Conservation (phyloP, 1,140 invertebrate genomes). For the Eufriesea mexicana region DNA sequence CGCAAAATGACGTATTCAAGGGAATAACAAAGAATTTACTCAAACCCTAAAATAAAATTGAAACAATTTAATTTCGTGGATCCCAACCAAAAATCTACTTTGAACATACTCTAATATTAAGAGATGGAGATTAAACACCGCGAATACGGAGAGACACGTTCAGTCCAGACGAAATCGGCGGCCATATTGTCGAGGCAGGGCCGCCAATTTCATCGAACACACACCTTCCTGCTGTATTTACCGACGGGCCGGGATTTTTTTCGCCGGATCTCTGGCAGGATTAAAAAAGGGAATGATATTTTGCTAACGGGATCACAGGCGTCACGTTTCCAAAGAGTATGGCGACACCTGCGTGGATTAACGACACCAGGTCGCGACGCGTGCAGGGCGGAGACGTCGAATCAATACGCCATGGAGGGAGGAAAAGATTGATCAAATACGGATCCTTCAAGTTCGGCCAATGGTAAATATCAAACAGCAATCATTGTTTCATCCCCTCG, state of each 20-base stretch:
- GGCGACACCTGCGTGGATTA: conserved; percentile 38
- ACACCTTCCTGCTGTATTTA: conserved; percentile 3
- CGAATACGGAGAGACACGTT: not conserved
- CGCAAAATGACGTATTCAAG: no score
- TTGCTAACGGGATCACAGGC: conserved; percentile 28
- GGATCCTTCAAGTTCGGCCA: not conserved
- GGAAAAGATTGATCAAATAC: conserved; percentile 19
- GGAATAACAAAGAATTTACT: no score
- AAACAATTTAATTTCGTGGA: not conserved
- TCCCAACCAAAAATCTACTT: no score
- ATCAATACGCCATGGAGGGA: not conserved
- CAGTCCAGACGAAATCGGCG: not conserved
- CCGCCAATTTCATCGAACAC: conserved; percentile 5
- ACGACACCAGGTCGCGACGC: conserved; percentile 15
- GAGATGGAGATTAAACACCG: not conserved
- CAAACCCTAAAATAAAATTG: not conserved
- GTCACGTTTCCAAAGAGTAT: conserved; percentile 20
- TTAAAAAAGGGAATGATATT: conserved; percentile 47
- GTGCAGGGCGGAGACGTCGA: not conserved
- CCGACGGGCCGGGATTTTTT: conserved; percentile 8
- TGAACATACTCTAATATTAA: no score
- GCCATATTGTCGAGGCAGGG: not conserved
- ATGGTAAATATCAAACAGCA: conserved; percentile 1
- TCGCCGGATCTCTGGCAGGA: conserved; percentile 12
- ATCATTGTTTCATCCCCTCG: not conserved